These are phyloP conservation scores for Pseudochromis fuscus DNA, from an alignment of 2,797 vertebrate genomes.

Conservation along the genomic window DNA sequence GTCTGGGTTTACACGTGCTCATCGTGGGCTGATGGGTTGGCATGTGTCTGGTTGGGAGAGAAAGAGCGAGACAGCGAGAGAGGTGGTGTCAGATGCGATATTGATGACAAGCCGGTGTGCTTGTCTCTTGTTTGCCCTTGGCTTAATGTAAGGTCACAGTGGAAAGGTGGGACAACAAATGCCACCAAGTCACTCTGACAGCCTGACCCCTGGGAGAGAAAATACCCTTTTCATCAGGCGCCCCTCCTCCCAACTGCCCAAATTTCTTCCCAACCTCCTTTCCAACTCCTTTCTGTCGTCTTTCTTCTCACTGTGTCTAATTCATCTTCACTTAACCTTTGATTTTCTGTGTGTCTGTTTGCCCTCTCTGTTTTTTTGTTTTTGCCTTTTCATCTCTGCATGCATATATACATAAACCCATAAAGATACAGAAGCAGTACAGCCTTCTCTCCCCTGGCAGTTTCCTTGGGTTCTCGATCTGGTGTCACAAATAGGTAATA, in stretches of 20 bases:
- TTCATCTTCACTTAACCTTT: constrained; percentile 71
- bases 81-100: constrained; percentile 72
- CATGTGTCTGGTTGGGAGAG: constrained; percentile 47
- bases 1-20: constrained; percentile 18
- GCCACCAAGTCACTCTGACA: constrained; percentile 73
- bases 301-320: constrained; percentile 49
- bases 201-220: constrained; percentile 75
- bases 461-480: constrained; percentile 62
- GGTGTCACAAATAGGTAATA: constrained; percentile 78
- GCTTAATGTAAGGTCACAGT: constrained; percentile 79
- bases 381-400: not conserved
- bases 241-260: constrained; percentile 37
- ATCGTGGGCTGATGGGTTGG: constrained; percentile 47
- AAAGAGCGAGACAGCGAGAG: constrained; percentile 19
- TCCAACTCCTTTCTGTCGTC: constrained; percentile 30
- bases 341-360: constrained; percentile 48
- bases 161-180: constrained; percentile 79
- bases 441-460: constrained; percentile 31
- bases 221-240: constrained; percentile 69
- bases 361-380: constrained; percentile 30
- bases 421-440: constrained; percentile 25
- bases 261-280: constrained; percentile 40
- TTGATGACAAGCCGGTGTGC: constrained; percentile 67
- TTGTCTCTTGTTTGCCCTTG: constrained; percentile 74
- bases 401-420: not conserved